phyloP scores from a whole-genome alignment of 2,888 invertebrate species.

The Agrochola lota region DNA sequence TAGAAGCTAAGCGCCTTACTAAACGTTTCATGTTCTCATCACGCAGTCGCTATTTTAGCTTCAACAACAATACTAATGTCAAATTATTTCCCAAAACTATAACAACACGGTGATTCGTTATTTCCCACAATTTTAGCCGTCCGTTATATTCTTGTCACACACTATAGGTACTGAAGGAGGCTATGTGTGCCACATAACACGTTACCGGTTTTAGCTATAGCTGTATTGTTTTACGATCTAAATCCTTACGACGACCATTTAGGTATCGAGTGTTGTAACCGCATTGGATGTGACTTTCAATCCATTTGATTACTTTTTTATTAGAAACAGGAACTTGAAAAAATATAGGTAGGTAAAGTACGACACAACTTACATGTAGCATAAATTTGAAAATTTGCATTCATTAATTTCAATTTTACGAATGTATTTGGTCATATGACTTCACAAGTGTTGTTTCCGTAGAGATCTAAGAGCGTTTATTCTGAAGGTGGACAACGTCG shows the following conservation, averaged over 20 bases:
- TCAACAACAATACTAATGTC: slow-evolving; percentile 15
- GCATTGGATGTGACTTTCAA: background rate
- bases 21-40: background rate
- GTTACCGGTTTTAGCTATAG: slow-evolving; percentile 45
- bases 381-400: too few species aligned
- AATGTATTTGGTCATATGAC: too few species aligned
- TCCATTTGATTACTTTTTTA: background rate
- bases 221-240: slow-evolving; percentile 49
- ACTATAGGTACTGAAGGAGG: slow-evolving; percentile 25
- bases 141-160: slow-evolving; percentile 63
- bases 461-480: too few species aligned
- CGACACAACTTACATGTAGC: too few species aligned
- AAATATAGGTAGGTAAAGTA: too few species aligned
- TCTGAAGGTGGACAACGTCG: too few species aligned
- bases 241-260: slow-evolving; percentile 8
- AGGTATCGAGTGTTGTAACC: background rate
- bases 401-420: too few species aligned
- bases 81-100: slow-evolving; percentile 37
- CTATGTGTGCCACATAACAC: slow-evolving; percentile 53
- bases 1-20: too few species aligned
- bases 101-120: slow-evolving; percentile 46
- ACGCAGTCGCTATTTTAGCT: background rate
- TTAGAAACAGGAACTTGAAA: background rate
- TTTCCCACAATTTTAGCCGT: slow-evolving; percentile 57
- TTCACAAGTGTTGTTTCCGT: too few species aligned